Evolutionary conservation across 1,140 invertebrate genomes (phyloP), one percentile per base, ranked within the genome.

Genomic region (Camponotus pennsylvanicus): DNA sequence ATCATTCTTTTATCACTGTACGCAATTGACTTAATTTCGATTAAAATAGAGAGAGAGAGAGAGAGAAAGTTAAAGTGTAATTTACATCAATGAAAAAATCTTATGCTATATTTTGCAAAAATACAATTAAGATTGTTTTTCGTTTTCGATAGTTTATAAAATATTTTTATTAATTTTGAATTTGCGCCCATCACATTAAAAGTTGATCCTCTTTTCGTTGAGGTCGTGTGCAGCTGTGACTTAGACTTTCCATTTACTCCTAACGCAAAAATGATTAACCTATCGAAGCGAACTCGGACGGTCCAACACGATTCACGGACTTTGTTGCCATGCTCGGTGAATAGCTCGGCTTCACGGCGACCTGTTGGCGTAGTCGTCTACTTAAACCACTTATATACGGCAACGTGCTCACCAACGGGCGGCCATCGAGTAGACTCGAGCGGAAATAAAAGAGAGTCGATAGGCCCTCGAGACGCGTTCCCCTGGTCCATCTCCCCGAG

Each of bases 331-430:
- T 37, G 79, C 40, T 63, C 79, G 42, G 52, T 83, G 79, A 49
- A 83, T 73, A 75, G 79, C 55, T 40, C 55, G 52, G 40, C 55
- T 37, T 37, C 79, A 37, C 69, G 27, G 57, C 79, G 79, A 83
- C 79, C 79, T 83, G 79, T 83, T 83, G 79, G 79, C 79, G 79
- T 70, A 59, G 59, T 83, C 79, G 69, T 83, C 79, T 83, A 83
- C 79, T 83, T 83, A 83, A 83, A 83, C 79, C 79, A 83, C 79
- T 83, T 83, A 83, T 83, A 83, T 75, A 83, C 79, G 79, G 79
- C 79, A 75, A 73, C 79, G 79, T 83, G 79, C 79, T 55, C 79
- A 45, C 69, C 79, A 63, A 75, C 79, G 69, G 69, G 37, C 67
- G 67, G 40, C 67, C 55, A 75, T 83, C 79, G 79, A 83, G 79